phyloP scores from a whole-genome alignment of 2,888 invertebrate genomes.

The Dichetophora obliterata region DNA sequence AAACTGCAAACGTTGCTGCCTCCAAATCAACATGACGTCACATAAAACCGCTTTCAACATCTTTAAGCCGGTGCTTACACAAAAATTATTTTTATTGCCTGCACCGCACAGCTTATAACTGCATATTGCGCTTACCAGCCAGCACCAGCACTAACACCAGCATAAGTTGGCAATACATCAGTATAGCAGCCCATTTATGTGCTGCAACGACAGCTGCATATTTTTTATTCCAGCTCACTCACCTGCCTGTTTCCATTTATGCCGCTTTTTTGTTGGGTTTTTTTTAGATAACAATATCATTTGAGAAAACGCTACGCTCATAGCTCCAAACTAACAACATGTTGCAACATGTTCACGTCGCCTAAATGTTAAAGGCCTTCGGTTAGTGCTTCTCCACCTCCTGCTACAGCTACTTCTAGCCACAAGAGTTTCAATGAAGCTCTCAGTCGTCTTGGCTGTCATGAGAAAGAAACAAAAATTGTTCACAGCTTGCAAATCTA shows the following conservation, averaged over 20 bases:
- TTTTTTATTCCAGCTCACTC: background rate
- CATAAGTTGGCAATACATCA: background rate
- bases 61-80: background rate
- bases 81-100: background rate
- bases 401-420: background rate
- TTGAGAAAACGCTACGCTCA: background rate
- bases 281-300: background rate
- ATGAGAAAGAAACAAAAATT: background rate
- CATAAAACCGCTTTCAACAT: slow-evolving; percentile 15
- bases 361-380: slow-evolving; percentile 26
- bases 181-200: background rate
- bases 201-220: slow-evolving; percentile 12
- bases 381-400: too few relatives aligned
- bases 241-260: background rate
- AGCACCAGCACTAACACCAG: background rate
- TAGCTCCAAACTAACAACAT: slow-evolving; percentile 2
- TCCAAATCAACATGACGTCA: slow-evolving; percentile 16
- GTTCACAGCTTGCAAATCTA: slow-evolving; percentile 4
- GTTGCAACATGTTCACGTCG: slow-evolving; percentile 12
- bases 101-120: background rate
- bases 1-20: background rate
- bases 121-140: background rate
- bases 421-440: background rate
- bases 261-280: background rate
- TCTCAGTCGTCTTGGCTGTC: background rate